These are phyloP conservation scores for Agonopterix subpropinquella DNA, from an alignment of 2,888 invertebrate genomes.

Conservation along the genomic window DNA sequence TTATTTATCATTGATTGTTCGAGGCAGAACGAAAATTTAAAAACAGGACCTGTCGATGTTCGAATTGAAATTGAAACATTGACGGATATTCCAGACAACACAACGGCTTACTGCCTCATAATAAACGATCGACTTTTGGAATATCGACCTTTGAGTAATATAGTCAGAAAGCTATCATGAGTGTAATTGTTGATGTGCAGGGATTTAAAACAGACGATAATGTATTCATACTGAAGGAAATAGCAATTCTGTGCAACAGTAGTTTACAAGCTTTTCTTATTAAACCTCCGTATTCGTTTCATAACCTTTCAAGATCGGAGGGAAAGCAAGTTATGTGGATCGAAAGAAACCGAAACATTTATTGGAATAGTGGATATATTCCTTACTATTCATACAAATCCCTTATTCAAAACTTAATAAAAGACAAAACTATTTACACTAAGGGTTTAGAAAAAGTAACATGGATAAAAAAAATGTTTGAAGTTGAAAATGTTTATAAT, in stretches of 20 bases:
- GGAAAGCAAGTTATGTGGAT: not conserved
- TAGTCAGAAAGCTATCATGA: slow-evolving; percentile 14
- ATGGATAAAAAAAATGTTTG: not conserved
- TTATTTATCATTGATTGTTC: slow-evolving; percentile 24
- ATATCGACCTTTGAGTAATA: slow-evolving; percentile 18
- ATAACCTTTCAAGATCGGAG: not conserved
- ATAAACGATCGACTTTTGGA: slow-evolving; percentile 16
- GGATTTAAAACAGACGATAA: slow-evolving; percentile 2
- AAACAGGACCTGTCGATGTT: not conserved
- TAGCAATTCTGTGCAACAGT: not conserved
- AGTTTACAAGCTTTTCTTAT: not conserved
- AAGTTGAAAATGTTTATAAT: not conserved
- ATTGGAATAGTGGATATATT: not conserved
- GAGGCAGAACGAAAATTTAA: not conserved
- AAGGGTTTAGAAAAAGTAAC: not conserved
- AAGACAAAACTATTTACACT: not conserved
- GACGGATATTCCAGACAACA: no score
- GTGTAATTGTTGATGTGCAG: not conserved
- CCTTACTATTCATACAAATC: not conserved
- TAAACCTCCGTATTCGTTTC: not conserved
- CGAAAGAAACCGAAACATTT: not conserved
- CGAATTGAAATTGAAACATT: no score
- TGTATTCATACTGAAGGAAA: slow-evolving; percentile 7
- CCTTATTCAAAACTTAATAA: not conserved
- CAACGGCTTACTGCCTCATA: no score